A percentile compares a stretch with the other conserved stretches of the same genome.
Evolutionary conservation across 2,797 vertebrate species (phyloP).

Genomic region (Oryzias dopingdopingensis): DNA sequence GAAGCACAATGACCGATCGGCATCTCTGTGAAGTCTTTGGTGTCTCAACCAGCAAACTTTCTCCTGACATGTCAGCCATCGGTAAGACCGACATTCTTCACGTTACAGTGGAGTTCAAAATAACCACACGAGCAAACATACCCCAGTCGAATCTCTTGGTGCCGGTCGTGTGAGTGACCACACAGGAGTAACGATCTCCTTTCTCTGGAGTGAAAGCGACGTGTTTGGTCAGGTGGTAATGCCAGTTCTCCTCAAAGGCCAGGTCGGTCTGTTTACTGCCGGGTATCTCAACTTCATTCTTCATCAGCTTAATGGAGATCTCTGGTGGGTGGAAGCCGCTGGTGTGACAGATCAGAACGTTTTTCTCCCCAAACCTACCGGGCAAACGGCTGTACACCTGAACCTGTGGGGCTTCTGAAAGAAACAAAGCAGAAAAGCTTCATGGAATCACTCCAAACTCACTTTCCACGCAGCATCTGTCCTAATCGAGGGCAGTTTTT

Average conservation of each 20-base stretch:
- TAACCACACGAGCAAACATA: constrained; percentile 45
- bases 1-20: too few species aligned
- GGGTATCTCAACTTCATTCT: constrained; percentile 24
- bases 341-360: constrained; percentile 82
- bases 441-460: too few species aligned
- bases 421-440: too few species aligned
- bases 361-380: constrained; percentile 3
- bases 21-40: too few species aligned
- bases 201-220: constrained; percentile 37
- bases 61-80: too few species aligned
- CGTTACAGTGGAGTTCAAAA: too few species aligned
- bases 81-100: too few species aligned
- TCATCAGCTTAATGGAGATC: constrained; percentile 72
- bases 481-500: too few species aligned
- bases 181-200: constrained; percentile 28
- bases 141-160: constrained; percentile 52
- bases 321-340: constrained; percentile 82
- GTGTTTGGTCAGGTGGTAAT: constrained; percentile 78
- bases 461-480: too few species aligned
- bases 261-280: constrained; percentile 62
- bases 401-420: constrained; percentile 66
- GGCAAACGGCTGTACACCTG: constrained; percentile 76
- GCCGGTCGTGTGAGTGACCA: constrained; percentile 28
- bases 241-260: constrained; percentile 82
- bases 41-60: too few species aligned